A percentile compares a stretch with the other conserved stretches of the same genome.
Evolutionary conservation across 2,888 invertebrate genomes (phyloP).

Genomic region (Conops quadrifasciatus): DNA sequence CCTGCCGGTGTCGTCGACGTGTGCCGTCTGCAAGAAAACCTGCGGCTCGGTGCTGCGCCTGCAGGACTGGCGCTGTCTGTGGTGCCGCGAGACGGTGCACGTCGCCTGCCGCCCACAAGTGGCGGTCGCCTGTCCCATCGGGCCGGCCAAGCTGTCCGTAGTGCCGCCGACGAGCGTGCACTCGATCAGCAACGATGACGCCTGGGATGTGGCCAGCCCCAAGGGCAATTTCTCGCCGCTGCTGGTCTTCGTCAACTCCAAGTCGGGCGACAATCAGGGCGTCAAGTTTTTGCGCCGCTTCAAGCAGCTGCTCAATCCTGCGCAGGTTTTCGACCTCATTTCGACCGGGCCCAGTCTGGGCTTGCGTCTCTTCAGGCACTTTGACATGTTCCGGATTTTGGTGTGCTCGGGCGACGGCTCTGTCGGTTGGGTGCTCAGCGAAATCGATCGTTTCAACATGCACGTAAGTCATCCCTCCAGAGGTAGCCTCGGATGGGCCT

Average conservation of each 20-base stretch:
- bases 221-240: constrained; percentile 74
- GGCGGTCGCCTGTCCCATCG: constrained; percentile 83
- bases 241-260: constrained; percentile 96
- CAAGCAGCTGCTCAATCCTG: constrained; percentile 94
- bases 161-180: constrained; percentile 94
- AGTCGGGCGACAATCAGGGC: constrained; percentile 98
- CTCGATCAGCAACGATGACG: constrained; percentile 88
- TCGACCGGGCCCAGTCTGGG: constrained; percentile 85
- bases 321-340: constrained; percentile 97
- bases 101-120: constrained; percentile 87
- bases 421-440: constrained; percentile 96
- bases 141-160: constrained; percentile 88
- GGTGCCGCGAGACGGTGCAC: constrained; percentile 93
- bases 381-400: constrained; percentile 93
- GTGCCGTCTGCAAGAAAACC: constrained; percentile 92
- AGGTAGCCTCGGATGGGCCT: not conserved
- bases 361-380: constrained; percentile 89
- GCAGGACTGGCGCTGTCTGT: constrained; percentile 96
- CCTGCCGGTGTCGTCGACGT: constrained; percentile 92
- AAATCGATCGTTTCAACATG: constrained; percentile 94
- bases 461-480: constrained; percentile 74
- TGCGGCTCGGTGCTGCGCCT: constrained; percentile 94
- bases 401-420: constrained; percentile 98
- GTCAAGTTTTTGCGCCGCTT: constrained; percentile 94
- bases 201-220: constrained; percentile 86